Base-by-base conservation (phyloP, 2,113 vertebrate species). In the Catharus fuscescens region DNA sequence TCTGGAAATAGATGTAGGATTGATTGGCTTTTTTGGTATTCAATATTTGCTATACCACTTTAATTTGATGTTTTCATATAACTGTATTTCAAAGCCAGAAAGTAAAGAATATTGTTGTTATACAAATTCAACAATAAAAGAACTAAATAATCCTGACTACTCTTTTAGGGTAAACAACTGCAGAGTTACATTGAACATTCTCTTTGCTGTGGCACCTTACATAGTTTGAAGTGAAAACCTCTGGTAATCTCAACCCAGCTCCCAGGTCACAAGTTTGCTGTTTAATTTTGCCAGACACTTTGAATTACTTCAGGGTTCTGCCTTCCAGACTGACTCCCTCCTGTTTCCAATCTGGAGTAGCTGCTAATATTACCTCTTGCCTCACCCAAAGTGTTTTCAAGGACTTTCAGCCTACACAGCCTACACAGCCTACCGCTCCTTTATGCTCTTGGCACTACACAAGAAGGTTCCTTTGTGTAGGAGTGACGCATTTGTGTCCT, bases 131-230 rank as follows among this genome's bases (percentile, higher is more conserved):
- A 28, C 45, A 66, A 32, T 59, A 18, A 17, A 90, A 64, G 16
- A 67, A 18, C 10, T 15, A 21, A 76, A 45, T 66, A 44, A 54
- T 83, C 34, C 5, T 19, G 42, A 53, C 40, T 44, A 13, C 8
- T 71, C 10, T 60, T 61, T 18, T 6, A 12, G 42, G 44, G 66
- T 57, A 44, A 91, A 50, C 18, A 69, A 4, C n/a, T 54, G 34
- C 42, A 67, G 40, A 81, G 28, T 60, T 54, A 24, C 9, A 2
- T 56, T 20, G 40, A 24, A 5, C 1, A 34, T 36, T 57, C 31
- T 60, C 25, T 50, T 57, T n/a, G 48, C 44, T 54, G 52, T 31
- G 50, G n/a, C 24, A 18, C 0, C 0, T 48, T 38, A 9, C 0
- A 0, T 52, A 53, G 69, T 56, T 81, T 24, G 56, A 60, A 86